phyloP scores from a whole-genome alignment of 2,888 invertebrate species.

The Ennomos erosarius region DNA sequence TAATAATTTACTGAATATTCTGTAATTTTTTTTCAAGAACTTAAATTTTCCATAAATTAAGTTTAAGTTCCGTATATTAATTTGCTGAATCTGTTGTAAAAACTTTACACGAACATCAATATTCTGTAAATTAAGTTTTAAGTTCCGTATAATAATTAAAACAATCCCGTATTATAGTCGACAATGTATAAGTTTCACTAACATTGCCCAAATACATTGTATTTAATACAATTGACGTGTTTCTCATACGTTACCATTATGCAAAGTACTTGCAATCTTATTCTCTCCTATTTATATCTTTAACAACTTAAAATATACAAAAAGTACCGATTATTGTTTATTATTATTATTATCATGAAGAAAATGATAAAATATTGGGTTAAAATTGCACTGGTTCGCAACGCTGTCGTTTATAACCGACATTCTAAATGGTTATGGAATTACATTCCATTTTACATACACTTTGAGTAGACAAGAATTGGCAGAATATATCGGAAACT shows the following conservation, averaged over 20 bases:
- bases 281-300: slow-evolving; percentile 79
- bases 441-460: slow-evolving; percentile 63
- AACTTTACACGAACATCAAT: not conserved
- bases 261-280: slow-evolving; percentile 82
- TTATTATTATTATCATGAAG: slow-evolving; percentile 23
- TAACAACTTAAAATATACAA: slow-evolving; percentile 69
- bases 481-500: slow-evolving; percentile 45
- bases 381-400: slow-evolving; percentile 37
- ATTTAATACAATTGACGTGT: slow-evolving; percentile 80
- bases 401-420: slow-evolving; percentile 17
- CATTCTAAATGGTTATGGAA: slow-evolving; percentile 52
- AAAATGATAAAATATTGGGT: slow-evolving; percentile 30
- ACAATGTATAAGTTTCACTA: slow-evolving; percentile 64
- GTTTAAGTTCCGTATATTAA: too few species aligned
- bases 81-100: too few species aligned
- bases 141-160: slow-evolving; percentile 47
- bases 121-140: not conserved
- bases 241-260: slow-evolving; percentile 55
- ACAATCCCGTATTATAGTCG: slow-evolving; percentile 32
- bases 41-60: too few species aligned
- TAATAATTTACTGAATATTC: too few species aligned
- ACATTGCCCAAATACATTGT: slow-evolving; percentile 69
- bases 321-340: slow-evolving; percentile 24
- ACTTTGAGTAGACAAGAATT: slow-evolving; percentile 43
- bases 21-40: too few species aligned